Conservation (phyloP, 1,140 invertebrate species). For the Euwallacea similis region DNA sequence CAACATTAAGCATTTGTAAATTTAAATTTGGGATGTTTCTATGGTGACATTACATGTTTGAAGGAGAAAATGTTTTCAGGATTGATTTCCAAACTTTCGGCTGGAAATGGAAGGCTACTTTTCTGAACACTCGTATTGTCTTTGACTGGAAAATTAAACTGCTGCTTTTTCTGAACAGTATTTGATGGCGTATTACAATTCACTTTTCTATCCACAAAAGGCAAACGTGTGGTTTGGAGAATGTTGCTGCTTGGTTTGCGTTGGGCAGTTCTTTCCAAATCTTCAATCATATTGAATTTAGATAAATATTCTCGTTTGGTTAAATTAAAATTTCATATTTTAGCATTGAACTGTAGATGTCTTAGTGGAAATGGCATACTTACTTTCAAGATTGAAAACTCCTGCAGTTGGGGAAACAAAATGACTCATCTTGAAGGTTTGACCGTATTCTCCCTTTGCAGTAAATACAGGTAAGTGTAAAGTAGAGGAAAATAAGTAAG, state of each 20-base stretch:
- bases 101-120: not conserved
- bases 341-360: not conserved
- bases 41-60: not conserved
- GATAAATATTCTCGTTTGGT: slow-evolving; percentile 1
- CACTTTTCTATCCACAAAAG: slow-evolving; percentile 38
- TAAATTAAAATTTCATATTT: slow-evolving; percentile 7
- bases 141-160: not conserved
- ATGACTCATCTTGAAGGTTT: slow-evolving; percentile 10
- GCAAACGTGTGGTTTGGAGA: slow-evolving; percentile 28
- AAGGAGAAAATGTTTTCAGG: not conserved
- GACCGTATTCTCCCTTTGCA: too few relatives aligned
- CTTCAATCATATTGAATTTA: slow-evolving; percentile 12
- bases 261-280: slow-evolving; percentile 23
- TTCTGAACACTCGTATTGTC: not conserved
- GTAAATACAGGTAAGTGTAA: too few relatives aligned
- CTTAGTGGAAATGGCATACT: slow-evolving; percentile 12
- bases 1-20: not conserved
- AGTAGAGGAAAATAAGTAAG: too few relatives aligned
- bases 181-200: slow-evolving; percentile 35
- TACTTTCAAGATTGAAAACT: slow-evolving; percentile 39
- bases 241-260: slow-evolving; percentile 29
- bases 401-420: slow-evolving; percentile 41
- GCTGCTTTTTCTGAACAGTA: slow-evolving; percentile 29
- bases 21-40: not conserved
- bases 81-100: not conserved